A percentile compares a stretch with the other conserved stretches of the same genome.
These are phyloP conservation scores for Antheraea yamamai DNA, from an alignment of 2,888 invertebrate genomes.

Conservation along the genomic window DNA sequence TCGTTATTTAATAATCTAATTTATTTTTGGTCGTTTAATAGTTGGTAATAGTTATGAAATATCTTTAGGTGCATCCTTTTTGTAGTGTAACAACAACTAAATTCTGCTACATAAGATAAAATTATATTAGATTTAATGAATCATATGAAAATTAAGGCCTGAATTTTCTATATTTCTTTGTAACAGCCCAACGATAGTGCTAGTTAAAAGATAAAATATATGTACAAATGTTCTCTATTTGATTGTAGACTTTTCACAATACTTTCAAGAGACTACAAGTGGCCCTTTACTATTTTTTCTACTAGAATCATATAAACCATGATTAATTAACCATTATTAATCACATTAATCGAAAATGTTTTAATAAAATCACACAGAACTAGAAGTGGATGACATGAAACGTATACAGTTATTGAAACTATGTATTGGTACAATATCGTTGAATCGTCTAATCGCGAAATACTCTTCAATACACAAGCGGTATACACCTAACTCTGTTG, in stretches of 20 bases:
- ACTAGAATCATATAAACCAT: background rate
- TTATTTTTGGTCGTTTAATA: conserved; percentile 8
- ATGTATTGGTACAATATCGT: no score
- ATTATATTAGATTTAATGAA: background rate
- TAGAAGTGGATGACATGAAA: background rate
- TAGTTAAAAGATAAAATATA: conserved; percentile 1
- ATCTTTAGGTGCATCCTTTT: background rate
- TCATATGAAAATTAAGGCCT: background rate
- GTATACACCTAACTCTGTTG: no score
- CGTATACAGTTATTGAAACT: no score
- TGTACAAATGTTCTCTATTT: background rate
- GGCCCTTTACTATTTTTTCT: background rate
- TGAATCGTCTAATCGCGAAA: no score
- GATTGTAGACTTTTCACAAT: conserved; percentile 4
- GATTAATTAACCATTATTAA: no score
- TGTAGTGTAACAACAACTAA: background rate
- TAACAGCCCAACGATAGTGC: background rate
- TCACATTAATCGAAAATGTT: background rate
- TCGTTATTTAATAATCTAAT: conserved; percentile 35
- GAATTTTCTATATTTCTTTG: background rate
- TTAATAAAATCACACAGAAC: background rate
- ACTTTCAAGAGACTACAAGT: background rate
- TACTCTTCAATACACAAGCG: no score
- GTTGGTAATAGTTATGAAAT: conserved; percentile 5
- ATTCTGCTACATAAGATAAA: background rate